phyloP scores from a whole-genome alignment of 2,888 invertebrate genomes.

The Cephalotes varians region DNA sequence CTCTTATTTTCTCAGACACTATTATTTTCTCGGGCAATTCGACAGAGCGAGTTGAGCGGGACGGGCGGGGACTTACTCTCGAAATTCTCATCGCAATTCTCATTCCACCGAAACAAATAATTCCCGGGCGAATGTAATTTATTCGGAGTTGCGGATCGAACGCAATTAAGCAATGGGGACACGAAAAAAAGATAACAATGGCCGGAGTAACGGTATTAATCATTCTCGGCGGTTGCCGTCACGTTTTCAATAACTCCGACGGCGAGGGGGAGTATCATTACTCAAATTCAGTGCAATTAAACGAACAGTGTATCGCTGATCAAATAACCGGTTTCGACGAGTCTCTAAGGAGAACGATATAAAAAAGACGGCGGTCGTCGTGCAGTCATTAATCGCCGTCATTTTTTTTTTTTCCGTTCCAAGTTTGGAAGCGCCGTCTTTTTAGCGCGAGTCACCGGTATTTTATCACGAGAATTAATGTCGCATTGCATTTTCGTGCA shows the following conservation, averaged over 20 bases:
- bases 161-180: constrained; percentile 36
- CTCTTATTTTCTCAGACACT: constrained; percentile 51
- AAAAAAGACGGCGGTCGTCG: background rate
- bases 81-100: constrained; percentile 33
- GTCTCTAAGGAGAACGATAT: background rate
- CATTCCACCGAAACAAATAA: constrained; percentile 35
- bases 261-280: constrained; percentile 24
- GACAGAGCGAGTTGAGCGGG: background rate
- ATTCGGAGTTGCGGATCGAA: constrained; percentile 38
- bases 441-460: background rate
- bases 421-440: constrained; percentile 2
- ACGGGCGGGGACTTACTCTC: constrained; percentile 14
- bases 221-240: constrained; percentile 14
- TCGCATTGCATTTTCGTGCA: no score
- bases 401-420: constrained; percentile 15
- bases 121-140: constrained; percentile 46
- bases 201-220: constrained; percentile 31
- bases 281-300: constrained; percentile 44
- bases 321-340: constrained; percentile 34
- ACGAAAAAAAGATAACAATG: constrained; percentile 32
- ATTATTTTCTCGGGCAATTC: constrained; percentile 46
- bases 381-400: constrained; percentile 32
- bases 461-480: constrained; percentile 22
- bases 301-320: constrained; percentile 27
- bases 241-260: constrained; percentile 40